Evolutionary conservation across 2,888 invertebrate genomes (phyloP), one percentile per base, ranked within the genome.

Genomic region (Orthosia incerta): DNA sequence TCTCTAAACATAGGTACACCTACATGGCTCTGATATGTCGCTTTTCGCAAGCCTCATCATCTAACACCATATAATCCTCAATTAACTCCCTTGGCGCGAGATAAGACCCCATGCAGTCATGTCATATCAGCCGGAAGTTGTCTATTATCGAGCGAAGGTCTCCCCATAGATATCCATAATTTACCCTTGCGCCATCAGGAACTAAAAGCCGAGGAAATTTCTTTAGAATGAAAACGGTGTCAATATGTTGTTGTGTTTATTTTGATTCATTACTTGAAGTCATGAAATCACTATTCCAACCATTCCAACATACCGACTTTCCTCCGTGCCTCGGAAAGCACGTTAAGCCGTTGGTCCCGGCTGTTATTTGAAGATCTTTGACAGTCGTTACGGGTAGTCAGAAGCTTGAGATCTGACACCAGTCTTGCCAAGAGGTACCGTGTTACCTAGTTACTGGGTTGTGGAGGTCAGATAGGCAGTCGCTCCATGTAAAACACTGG

Each of bases 81-180:
- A 82, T 82, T 80, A 77, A 71, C 71, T 80, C 71, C 71, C 71
- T 60, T n/a, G 65, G 51, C 45, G 80, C n/a, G 56, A 77, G 79
- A 80, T 80, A 80, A 82, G 71, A 39, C 53, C 48, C 71, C 79
- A 79, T 80, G 63, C 64, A 79, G 62, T 53, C 74, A 82, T 48
- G 77, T 77, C 71, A 77, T 77, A 80, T 80, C 82, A 53, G 67
- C 23, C 78, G 71, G 81, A 79, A 79, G 59, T 23, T 51, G 67
- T 64, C 64, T 82, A 68, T 77, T 71, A 82, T 77, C 45, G 31
- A 53, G 45, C 56, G 18, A 67, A 64, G 60, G 51, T 59, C 45
- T 69, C 80, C 57, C 67, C 56, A 82, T 80, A 82, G 70, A 59
- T 63, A 26, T 67, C 78, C 67, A 82, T 82, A 82, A 65, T 31